Conservation (phyloP, 2,888 invertebrate species). For the Rhabditoides inermis region DNA sequence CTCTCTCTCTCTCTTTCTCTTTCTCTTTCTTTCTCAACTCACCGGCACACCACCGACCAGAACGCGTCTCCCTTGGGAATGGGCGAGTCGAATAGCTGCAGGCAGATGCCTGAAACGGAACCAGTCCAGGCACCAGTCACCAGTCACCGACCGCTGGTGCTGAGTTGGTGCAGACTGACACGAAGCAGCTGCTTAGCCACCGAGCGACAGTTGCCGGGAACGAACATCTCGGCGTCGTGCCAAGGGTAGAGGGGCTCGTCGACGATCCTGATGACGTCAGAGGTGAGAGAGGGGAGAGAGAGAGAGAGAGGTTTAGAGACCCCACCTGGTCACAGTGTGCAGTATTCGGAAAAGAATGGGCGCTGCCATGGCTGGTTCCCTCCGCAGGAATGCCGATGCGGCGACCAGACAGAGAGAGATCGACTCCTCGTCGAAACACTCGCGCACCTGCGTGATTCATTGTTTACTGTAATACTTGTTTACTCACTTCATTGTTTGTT, state of each 20-base stretch:
- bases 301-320: constrained; percentile 16
- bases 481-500: no score
- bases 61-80: constrained; percentile 57
- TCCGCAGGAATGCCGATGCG: constrained; percentile 86
- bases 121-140: neutral
- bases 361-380: constrained; percentile 86
- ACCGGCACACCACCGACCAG: constrained; percentile 86
- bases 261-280: constrained; percentile 45
- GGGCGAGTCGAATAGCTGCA: constrained; percentile 64
- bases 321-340: constrained; percentile 74
- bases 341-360: constrained; percentile 83
- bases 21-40: no score
- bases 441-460: no score
- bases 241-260: constrained; percentile 48
- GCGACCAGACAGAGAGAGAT: constrained; percentile 73
- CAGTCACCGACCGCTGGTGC: no score
- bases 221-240: constrained; percentile 60
- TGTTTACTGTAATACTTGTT: no score
- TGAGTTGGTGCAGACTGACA: constrained; percentile 80
- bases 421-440: constrained; percentile 93
- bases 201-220: constrained; percentile 87
- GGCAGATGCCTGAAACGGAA: constrained; percentile 68
- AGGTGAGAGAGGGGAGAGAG: neutral
- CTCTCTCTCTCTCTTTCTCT: no score
- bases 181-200: constrained; percentile 93